phyloP scores from a whole-genome alignment of 2,113 vertebrate genomes.

The Collichthys lucidus region DNA sequence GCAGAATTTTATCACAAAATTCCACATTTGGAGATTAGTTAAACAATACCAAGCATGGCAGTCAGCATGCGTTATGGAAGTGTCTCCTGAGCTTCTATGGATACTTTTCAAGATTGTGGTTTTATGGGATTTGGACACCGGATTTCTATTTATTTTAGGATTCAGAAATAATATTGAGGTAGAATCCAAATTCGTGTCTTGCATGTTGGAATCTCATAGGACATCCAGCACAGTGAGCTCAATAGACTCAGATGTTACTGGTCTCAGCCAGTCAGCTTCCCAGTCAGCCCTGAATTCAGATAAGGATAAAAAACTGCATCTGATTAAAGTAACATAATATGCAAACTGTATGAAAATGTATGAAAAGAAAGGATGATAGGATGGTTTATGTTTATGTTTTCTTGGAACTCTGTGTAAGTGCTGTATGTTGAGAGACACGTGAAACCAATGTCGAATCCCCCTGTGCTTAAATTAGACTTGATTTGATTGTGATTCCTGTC shows the following conservation, averaged over 20 bases:
- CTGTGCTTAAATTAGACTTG: neutral
- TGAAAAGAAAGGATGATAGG: neutral
- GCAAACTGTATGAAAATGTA: neutral
- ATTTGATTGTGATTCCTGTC: neutral
- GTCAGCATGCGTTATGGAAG: neutral
- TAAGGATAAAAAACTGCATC: neutral
- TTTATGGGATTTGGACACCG: neutral
- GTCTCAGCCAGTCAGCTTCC: neutral
- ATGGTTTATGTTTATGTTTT: neutral
- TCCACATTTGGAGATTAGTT: neutral
- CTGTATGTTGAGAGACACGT: neutral
- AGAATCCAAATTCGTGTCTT: neutral
- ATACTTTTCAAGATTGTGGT: neutral
- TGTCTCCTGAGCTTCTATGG: neutral
- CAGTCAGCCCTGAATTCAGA: neutral
- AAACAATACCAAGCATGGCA: neutral
- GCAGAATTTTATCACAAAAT: neutral
- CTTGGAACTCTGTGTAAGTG: neutral
- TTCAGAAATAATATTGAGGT: constrained; percentile 4
- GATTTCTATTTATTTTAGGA: neutral
- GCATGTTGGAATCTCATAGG: neutral
- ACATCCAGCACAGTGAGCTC: neutral
- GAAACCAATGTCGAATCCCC: neutral
- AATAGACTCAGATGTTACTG: neutral
- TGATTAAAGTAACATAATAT: neutral